Percentiles rank a stretch among this genome's conserved stretches.
phyloP scores from a whole-genome alignment of 2,888 invertebrate genomes.

The Eurois occulta region DNA sequence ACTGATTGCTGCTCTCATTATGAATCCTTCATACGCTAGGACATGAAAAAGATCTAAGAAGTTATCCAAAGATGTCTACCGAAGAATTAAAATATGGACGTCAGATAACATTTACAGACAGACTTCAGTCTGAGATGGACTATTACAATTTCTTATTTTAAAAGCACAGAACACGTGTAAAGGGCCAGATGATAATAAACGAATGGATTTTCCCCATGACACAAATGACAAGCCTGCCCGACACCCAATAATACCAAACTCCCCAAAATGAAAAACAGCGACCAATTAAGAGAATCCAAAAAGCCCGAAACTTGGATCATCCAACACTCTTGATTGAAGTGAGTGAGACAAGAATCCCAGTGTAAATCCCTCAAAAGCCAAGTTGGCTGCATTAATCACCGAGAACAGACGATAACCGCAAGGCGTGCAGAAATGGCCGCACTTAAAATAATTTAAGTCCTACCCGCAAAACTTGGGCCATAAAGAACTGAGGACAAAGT shows the following conservation, averaged over 20 bases:
- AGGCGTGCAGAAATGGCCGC: slow-evolving; percentile 83
- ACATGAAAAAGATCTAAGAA: not conserved
- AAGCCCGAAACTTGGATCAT: slow-evolving; percentile 47
- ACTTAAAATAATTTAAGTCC: slow-evolving; percentile 88
- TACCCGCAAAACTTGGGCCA: slow-evolving; percentile 82
- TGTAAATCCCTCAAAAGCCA: slow-evolving; percentile 71
- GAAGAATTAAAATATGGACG: not conserved
- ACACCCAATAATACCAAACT: slow-evolving; percentile 24
- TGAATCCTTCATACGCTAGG: not conserved
- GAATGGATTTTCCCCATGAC: not conserved
- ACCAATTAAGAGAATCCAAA: slow-evolving; percentile 39
- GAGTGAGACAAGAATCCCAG: slow-evolving; percentile 61
- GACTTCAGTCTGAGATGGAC: not conserved
- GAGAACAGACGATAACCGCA: slow-evolving; percentile 84
- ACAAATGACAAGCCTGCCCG: slow-evolving; percentile 12
- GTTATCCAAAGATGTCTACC: not conserved
- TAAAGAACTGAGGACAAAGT: slow-evolving; percentile 86
- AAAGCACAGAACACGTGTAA: not conserved
- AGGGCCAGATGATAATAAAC: not conserved
- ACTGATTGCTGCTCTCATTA: not conserved
- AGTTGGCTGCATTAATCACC: slow-evolving; percentile 81
- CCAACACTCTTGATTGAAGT: slow-evolving; percentile 61
- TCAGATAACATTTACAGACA: not conserved
- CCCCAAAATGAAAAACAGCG: slow-evolving; percentile 47
- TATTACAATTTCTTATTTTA: not conserved